Evolutionary conservation across 2,797 vertebrate genomes (phyloP).

Genomic region (Meda fulgida): DNA sequence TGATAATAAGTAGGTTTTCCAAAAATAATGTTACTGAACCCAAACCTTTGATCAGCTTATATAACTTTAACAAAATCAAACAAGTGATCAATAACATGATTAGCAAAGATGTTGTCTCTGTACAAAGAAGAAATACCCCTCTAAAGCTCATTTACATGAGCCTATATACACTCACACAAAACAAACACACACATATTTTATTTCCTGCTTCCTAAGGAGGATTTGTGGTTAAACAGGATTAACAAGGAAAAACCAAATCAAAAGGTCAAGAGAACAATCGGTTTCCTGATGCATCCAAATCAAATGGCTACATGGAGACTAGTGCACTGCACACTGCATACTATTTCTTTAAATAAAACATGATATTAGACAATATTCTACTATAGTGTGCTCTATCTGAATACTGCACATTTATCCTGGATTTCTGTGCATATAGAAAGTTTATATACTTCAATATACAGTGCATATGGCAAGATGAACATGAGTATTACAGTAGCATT

Average conservation of each 20-base stretch:
- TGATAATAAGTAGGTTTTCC: not conserved
- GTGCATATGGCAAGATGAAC: not conserved
- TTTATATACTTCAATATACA: not conserved
- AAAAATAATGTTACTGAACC: not conserved
- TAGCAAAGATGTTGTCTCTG: constrained; percentile 65
- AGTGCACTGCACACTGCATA: not conserved
- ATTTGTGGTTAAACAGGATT: constrained; percentile 28
- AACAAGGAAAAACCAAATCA: constrained; percentile 17
- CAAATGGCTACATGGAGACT: not conserved
- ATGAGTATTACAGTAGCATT: not conserved
- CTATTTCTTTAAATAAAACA: not conserved
- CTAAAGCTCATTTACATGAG: constrained; percentile 57
- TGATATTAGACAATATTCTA: not conserved
- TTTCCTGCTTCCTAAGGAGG: constrained; percentile 12
- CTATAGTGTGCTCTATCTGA: not conserved
- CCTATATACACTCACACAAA: constrained; percentile 54
- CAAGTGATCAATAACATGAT: not conserved
- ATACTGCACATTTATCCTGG: not conserved
- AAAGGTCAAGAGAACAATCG: constrained; percentile 9
- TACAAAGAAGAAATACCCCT: constrained; percentile 60
- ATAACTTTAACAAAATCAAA: too few relatives aligned
- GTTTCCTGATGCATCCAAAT: not conserved
- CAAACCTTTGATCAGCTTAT: not conserved
- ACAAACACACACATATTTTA: constrained; percentile 7
- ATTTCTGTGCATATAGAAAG: not conserved